These are phyloP conservation scores for Homalodisca vitripennis DNA, from an alignment of 1,140 invertebrate genomes.

Conservation along the genomic window DNA sequence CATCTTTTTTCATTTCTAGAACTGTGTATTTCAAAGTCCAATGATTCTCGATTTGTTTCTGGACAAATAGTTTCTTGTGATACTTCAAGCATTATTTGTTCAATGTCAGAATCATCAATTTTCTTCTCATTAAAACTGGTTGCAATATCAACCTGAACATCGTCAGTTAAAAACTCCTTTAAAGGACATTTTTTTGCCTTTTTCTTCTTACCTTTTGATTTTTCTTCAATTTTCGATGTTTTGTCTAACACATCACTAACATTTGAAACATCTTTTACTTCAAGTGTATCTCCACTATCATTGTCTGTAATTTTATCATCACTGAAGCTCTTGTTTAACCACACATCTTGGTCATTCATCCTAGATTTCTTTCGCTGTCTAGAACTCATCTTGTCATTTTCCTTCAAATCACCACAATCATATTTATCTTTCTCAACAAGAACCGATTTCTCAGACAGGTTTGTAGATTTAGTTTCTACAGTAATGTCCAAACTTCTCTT, in stretches of 20 bases:
- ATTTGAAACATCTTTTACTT: neutral
- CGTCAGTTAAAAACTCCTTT: neutral
- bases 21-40: neutral
- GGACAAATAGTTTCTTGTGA: neutral
- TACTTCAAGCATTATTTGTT: neutral
- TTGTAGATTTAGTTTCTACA: neutral
- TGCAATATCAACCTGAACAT: neutral
- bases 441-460: neutral
- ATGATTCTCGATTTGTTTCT: neutral
- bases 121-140: neutral
- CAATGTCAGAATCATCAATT: neutral
- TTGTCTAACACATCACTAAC: neutral
- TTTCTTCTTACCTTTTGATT: conserved; percentile 30
- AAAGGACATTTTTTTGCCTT: conserved; percentile 4
- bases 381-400: conserved; percentile 23
- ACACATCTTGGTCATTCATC: conserved; percentile 34
- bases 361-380: conserved; percentile 32
- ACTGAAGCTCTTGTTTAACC: neutral
- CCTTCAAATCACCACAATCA: neutral
- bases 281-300: neutral
- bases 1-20: too few species aligned
- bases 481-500: conserved; percentile 21
- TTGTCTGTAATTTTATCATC: too few species aligned
- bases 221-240: conserved; percentile 9
- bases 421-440: conserved; percentile 8